These are phyloP conservation scores for Tridacna crocea DNA, from an alignment of 2,888 invertebrate genomes.

Conservation along the genomic window DNA sequence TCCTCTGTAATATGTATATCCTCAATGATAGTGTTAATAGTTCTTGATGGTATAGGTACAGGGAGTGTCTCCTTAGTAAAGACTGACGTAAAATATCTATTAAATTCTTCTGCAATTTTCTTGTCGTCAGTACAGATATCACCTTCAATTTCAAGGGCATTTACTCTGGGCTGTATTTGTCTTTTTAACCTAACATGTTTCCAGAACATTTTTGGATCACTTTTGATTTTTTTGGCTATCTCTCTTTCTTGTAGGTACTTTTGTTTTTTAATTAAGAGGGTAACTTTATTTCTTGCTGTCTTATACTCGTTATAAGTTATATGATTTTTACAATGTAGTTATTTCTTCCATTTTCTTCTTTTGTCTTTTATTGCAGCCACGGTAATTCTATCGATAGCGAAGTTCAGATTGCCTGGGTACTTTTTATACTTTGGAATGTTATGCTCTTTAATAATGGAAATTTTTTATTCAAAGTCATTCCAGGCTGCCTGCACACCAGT, in stretches of 20 bases:
- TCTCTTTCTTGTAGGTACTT: background rate
- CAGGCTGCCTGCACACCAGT: background rate
- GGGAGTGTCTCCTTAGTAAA: too few relatives aligned
- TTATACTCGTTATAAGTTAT: conserved; percentile 9
- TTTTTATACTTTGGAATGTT: conserved; percentile 16
- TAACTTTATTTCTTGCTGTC: conserved; percentile 22
- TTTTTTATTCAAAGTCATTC: background rate
- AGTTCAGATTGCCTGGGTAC: background rate
- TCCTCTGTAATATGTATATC: too few relatives aligned
- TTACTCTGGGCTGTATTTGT: background rate
- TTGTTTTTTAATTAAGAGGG: background rate
- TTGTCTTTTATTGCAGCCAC: conserved; percentile 5
- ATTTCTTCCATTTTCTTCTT: conserved; percentile 18
- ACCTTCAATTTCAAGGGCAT: background rate
- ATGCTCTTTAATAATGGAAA: background rate
- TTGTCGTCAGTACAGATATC: too few relatives aligned
- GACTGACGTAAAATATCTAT: too few relatives aligned
- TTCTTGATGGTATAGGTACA: too few relatives aligned
- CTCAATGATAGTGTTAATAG: too few relatives aligned
- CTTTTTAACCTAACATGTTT: background rate
- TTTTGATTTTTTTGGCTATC: background rate
- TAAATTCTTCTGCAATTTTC: too few relatives aligned
- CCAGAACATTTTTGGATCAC: background rate
- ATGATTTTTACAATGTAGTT: background rate
- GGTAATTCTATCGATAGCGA: background rate